Base-by-base conservation (phyloP, 2,113 vertebrate genomes). In the Triplophysa tibetana region DNA sequence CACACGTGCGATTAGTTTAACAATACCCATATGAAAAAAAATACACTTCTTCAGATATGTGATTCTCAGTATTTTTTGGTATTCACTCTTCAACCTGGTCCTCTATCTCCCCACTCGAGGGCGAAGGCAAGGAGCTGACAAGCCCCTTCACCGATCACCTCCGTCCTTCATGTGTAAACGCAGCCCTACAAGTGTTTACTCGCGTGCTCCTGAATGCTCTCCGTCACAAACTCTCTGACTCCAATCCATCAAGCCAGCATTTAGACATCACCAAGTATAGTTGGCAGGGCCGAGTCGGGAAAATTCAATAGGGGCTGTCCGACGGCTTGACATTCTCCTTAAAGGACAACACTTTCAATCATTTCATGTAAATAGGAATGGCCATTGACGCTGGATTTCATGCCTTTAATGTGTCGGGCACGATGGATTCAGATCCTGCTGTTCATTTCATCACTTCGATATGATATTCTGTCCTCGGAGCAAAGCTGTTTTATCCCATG, bases 11-110 rank as follows among this genome's bases (percentile, higher is more conserved):
- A 87, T 91, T 90, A 91, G 85, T 89, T 85, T 86, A 89, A 87
- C 88, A 87, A 90, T 89, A 89, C 86, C 85, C 81, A 87, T 84
- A 90, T 93, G 87, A 91, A 92, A 89, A 29, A 29, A 29, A 88
- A 86, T 90, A 81, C 90, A 86, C 83, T 85, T 83, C 85, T 87
- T 77, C 23, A 38, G 3, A 52, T 21, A 8, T 21, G 7, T 58
- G 64, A 43, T 26, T 63, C 19, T 12, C 3, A 13, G 23, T 24
- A 17, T 61, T 38, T 41, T 62, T 52, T 52, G 4, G 5, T 64
- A 52, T 62, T 38, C 60, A 54, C 8, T 29, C 48, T 41, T 0
- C 19, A n/a, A 6, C 45, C 45, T 64, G 26, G 52, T 38, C 14
- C 43, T 54, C 41, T 75, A 41, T 68, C 69, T 50, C 14, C 13